Evolutionary conservation across 2,113 vertebrate genomes (phyloP).

Genomic region (Cyanocitta stelleri): DNA sequence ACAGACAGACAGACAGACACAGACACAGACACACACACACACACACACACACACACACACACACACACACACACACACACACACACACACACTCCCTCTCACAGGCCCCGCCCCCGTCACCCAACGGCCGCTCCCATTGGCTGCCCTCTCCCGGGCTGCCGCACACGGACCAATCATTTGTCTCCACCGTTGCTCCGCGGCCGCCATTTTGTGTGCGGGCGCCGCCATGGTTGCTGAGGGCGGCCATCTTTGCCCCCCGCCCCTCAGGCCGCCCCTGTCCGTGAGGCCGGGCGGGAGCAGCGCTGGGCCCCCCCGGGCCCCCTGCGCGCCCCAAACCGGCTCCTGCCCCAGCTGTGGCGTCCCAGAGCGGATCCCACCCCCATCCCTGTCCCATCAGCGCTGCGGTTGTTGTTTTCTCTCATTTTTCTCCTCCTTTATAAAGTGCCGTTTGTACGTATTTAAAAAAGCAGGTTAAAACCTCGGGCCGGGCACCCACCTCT

Average conservation of each 20-base stretch:
- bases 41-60: too few species aligned
- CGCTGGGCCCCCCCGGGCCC: neutral
- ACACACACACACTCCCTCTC: neutral
- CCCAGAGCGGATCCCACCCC: neutral
- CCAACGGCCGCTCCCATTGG: neutral
- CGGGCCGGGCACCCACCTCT: accelerated
- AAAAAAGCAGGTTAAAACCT: neutral
- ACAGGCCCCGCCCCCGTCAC: neutral
- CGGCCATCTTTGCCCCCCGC: neutral
- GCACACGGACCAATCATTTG: neutral
- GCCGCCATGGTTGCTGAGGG: neutral
- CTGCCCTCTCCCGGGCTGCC: accelerated
- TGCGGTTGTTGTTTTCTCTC: neutral
- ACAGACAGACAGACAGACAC: neutral
- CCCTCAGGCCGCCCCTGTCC: accelerated
- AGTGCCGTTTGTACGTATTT: neutral
- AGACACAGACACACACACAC: neutral
- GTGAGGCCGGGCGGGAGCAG: neutral
- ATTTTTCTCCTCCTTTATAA: neutral
- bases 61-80: neutral
- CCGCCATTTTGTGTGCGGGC: neutral
- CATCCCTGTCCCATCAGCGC: too few species aligned
- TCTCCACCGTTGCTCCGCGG: accelerated
- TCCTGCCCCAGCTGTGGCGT: neutral
- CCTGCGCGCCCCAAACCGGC: too few species aligned